These are phyloP conservation scores for Danio tinwini DNA, from an alignment of 2,797 vertebrate genomes.

Conservation along the genomic window DNA sequence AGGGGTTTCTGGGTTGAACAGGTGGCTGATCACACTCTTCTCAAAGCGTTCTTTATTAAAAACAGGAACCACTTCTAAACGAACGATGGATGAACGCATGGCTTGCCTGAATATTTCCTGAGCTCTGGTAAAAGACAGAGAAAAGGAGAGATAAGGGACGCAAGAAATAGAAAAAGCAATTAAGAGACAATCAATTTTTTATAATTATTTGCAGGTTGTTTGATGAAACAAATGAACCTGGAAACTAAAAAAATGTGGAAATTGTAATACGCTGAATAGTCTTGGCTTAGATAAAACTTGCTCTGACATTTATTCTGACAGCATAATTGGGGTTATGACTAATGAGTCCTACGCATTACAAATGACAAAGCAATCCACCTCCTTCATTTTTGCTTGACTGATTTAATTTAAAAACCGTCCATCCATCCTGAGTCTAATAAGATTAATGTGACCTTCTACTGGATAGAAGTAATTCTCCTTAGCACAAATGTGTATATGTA, in stretches of 20 bases:
- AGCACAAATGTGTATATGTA: conserved; percentile 43
- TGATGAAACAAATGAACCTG: conserved; percentile 56
- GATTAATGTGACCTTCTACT: conserved; percentile 56
- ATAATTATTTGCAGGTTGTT: conserved; percentile 41
- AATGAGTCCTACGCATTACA: conserved; percentile 57
- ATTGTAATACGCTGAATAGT: conserved; percentile 55
- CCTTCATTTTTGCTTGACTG: conserved; percentile 61
- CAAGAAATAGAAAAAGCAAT: conserved; percentile 13
- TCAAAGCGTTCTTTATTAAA: conserved; percentile 88
- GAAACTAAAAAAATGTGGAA: conserved; percentile 52
- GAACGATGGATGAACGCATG: conserved; percentile 85
- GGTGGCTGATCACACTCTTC: conserved; percentile 85
- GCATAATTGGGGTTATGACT: conserved; percentile 63
- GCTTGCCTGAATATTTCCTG: conserved; percentile 95
- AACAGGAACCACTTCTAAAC: conserved; percentile 85
- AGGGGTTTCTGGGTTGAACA: conserved; percentile 73
- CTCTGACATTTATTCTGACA: conserved; percentile 52
- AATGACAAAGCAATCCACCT: conserved; percentile 63
- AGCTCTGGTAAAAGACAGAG: conserved; percentile 66
- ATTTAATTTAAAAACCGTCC: conserved; percentile 61
- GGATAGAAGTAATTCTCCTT: conserved; percentile 32
- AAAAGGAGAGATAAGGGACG: conserved; percentile 23
- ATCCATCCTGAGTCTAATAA: conserved; percentile 59
- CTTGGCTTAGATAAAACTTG: conserved; percentile 55
- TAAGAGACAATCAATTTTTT: conserved; percentile 35